Conservation (phyloP, 1,140 invertebrate species). For the Listronotus bonariensis region DNA sequence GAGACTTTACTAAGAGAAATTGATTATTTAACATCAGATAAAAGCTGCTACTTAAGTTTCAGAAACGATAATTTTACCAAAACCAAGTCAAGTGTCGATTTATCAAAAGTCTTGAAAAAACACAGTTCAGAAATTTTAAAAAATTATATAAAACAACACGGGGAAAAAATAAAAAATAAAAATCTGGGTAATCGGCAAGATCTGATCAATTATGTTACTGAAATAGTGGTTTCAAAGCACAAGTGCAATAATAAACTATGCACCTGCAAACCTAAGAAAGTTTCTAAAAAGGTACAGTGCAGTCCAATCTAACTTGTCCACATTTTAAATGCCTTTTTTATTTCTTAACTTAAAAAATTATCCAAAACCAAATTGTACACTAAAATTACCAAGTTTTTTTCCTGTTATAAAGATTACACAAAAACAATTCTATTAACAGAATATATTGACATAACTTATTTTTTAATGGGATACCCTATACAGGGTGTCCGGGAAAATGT, state of each 20-base stretch:
- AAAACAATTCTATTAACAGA: too few relatives aligned
- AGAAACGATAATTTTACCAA: conserved; percentile 13
- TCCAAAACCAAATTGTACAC: too few relatives aligned
- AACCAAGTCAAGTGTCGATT: conserved; percentile 6
- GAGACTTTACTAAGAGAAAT: conserved; percentile 21
- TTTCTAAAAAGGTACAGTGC: not conserved
- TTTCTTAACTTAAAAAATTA: too few relatives aligned
- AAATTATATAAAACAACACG: conserved; percentile 13
- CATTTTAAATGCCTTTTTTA: too few relatives aligned
- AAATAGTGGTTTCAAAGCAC: conserved; percentile 16
- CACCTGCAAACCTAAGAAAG: conserved; percentile 9
- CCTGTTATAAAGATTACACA: too few relatives aligned
- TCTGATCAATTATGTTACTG: conserved; percentile 21
- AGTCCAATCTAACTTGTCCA: too few relatives aligned
- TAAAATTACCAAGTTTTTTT: too few relatives aligned
- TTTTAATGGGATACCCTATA: too few relatives aligned
- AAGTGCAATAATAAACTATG: conserved; percentile 22
- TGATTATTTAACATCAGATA: conserved; percentile 21
- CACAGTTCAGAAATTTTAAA: conserved; percentile 15
- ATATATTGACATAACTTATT: too few relatives aligned
- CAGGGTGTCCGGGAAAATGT: too few relatives aligned
- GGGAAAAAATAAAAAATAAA: not conserved
- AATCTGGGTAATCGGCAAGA: not conserved
- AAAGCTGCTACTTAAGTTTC: conserved; percentile 18
- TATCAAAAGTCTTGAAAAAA: conserved; percentile 1